Evolutionary conservation across 2,113 vertebrate species (phyloP), one percentile per base, ranked within the genome.

Genomic region (Leptosomus discolor): DNA sequence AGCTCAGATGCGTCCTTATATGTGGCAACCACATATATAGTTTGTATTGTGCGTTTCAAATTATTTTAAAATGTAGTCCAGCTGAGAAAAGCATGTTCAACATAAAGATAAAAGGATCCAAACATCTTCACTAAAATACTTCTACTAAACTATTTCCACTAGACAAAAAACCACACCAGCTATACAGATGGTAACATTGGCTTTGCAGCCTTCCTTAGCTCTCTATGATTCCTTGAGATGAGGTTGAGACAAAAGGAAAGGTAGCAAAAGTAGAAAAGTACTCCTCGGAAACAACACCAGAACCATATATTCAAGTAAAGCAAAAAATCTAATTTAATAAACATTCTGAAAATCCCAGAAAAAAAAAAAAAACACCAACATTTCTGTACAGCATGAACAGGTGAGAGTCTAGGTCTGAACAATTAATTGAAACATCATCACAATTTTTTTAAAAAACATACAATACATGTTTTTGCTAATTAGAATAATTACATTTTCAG

Each of bases 331-430:
- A 20, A 65, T 74, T 39, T 69, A 30, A 45, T 41, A 58, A 63
- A 77, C n/a, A 32, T 5, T 19, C 39, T 57, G 16, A 82, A 90
- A 85, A 79, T 9, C 26, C 20, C 24, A 26, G 15, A 1, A 3
- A 30, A 15, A 73, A 90, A 56, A 22, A 13, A 32, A 12, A n/a
- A n/a, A n/a, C n/a, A n/a, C n/a, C n/a, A n/a, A 3, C 0, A 48
- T 57, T 90, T 75, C 27, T 6, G 0, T 36, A 70, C 8, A 73
- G 8, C 11, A 69, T 6, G 11, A 77, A 84, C 1, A 65, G 7
- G 8, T 11, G 4, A 41, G 15, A 41, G 4, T 19, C 54, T 67
- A 54, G 7, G 6, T 26, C 26, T 37, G 21, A 85, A 16, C 7
- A 73, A 84, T 2, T 53, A 43, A 77, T 0, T 48, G 21, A 86